Base-by-base conservation (phyloP, 2,797 vertebrate genomes). In the Cynopterus sphinx region DNA sequence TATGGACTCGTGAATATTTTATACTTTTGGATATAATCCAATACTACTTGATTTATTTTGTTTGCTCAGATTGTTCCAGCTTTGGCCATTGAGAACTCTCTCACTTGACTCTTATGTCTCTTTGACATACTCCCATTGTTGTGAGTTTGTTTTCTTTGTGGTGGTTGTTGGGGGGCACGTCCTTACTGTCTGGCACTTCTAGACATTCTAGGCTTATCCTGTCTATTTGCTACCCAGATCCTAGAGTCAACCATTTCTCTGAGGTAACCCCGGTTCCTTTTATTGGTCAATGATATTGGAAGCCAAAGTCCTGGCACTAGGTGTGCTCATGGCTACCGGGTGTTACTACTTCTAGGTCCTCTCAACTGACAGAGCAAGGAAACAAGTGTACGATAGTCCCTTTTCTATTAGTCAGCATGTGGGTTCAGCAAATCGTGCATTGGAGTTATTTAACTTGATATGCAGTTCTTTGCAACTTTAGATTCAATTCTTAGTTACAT, bases 401-500 rank as follows among this genome's bases (percentile, higher is more conserved):
- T 67, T 82, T 59, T 77, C 65, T 43, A 53, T 88, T 11, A 71
- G 6, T 82, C 26, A 61, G 2, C 33, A n/a, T 53, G 33, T 93
- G 16, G 6, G 49, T 78, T 81, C 51, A 83, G 89, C 68, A 94
- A 43, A 83, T 21, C 65, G 24, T 79, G 31, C 49, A 7, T 43
- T 46, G 11, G 10, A 31, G 17, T 68, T 87, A 28, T 0, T 78
- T 41, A 86, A 86, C n/a, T 90, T 83, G 31, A 59, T 73, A 21
- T 87, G 70, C 26, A 70, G 55, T 51, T 86, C 49, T 96, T 90
- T 90, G 31, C 79, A 90, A 28, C 31, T 87, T 90, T 53, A 90
- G 33, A 33, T 94, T 33, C 21, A 83, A 0, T 86, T 65, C 21
- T 90, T 61, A 86, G 43, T 85, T 73, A 59, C 19, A n/a, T 73